Evolutionary conservation across 2,797 vertebrate species (phyloP).

Genomic region (Sorex maritimensis): DNA sequence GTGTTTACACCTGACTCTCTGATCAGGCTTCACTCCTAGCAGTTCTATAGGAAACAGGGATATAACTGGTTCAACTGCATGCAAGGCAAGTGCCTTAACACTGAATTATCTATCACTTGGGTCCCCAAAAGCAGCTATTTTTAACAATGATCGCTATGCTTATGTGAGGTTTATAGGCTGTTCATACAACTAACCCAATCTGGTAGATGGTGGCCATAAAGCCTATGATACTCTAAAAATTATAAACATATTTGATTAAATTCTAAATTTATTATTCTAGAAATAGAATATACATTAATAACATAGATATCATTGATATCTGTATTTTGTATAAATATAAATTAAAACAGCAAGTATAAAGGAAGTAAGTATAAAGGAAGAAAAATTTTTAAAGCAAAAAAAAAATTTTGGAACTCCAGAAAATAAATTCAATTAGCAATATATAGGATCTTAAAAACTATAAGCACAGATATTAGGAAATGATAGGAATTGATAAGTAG

Average conservation of each 20-base stretch:
- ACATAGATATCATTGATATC: no score
- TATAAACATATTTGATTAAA: conserved; percentile 25
- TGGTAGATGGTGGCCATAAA: not conserved
- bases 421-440: conserved; percentile 52
- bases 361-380: not conserved
- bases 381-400: conserved; percentile 43
- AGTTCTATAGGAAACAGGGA: no score
- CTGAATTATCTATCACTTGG: not conserved
- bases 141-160: not conserved
- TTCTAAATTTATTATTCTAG: conserved; percentile 32
- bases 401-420: not conserved
- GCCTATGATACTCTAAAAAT: not conserved
- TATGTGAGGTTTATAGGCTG: not conserved
- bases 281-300: conserved; percentile 35
- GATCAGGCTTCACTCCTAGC: no score
- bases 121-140: not conserved
- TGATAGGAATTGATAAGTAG: not conserved
- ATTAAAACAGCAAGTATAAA: no score
- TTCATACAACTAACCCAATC: not conserved
- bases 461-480: not conserved
- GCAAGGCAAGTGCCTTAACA: no score
- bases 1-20: no score
- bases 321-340: no score
- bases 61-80: no score
- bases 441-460: not conserved